These are phyloP conservation scores for Alloplasta piceator DNA, from an alignment of 2,888 invertebrate species.

Conservation along the genomic window DNA sequence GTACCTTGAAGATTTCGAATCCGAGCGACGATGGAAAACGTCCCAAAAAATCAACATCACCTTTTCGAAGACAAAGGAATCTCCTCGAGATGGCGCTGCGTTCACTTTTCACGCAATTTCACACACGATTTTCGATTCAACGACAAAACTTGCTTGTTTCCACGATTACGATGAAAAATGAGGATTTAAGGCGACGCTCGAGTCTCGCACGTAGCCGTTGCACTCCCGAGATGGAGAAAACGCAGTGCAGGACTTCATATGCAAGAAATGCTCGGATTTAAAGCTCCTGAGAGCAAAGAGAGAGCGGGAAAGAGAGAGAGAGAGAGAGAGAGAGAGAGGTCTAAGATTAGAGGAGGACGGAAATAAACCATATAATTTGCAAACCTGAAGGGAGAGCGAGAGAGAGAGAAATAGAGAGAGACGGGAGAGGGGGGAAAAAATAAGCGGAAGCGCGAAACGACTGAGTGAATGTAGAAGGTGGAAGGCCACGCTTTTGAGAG, in stretches of 20 bases:
- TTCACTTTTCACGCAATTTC: background rate
- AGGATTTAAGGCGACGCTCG: background rate
- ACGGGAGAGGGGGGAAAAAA: conserved; percentile 36
- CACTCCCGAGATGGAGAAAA: conserved; percentile 40
- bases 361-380: conserved; percentile 80
- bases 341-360: conserved; percentile 80
- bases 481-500: conserved; percentile 40
- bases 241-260: conserved; percentile 18
- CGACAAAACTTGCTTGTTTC: background rate
- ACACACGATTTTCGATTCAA: background rate
- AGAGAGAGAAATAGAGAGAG: conserved; percentile 50
- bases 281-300: conserved; percentile 26
- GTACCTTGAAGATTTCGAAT: conserved; percentile 71
- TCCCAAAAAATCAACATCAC: conserved; percentile 71
- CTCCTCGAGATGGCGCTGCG: background rate
- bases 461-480: conserved; percentile 41
- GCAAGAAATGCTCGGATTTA: conserved; percentile 18
- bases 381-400: conserved; percentile 69
- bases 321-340: conserved; percentile 44
- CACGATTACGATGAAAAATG: background rate
- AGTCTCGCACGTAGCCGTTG: conserved; percentile 12
- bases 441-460: conserved; percentile 58
- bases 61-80: background rate
- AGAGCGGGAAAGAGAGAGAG: conserved; percentile 31
- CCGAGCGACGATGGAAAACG: conserved; percentile 69